These are phyloP conservation scores for Unio delphinus DNA, from an alignment of 2,888 invertebrate genomes.

Conservation along the genomic window DNA sequence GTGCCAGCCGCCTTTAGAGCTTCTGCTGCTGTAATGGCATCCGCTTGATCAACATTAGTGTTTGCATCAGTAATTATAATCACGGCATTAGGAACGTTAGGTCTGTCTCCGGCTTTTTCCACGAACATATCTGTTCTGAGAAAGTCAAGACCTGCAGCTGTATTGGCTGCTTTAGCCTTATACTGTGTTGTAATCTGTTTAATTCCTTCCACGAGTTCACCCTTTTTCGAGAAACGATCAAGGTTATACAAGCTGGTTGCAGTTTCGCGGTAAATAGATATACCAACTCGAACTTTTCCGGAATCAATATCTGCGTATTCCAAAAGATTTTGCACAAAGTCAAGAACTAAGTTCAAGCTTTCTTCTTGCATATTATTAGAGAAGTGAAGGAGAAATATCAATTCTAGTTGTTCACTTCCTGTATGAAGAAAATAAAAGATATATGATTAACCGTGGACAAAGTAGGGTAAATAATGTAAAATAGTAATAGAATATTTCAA, in stretches of 20 bases:
- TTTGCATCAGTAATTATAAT: conserved; percentile 55
- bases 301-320: conserved; percentile 43
- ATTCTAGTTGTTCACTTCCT: conserved; percentile 47
- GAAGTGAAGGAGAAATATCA: conserved; percentile 53
- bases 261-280: conserved; percentile 36
- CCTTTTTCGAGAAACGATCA: conserved; percentile 41
- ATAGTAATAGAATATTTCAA: too few relatives aligned
- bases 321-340: conserved; percentile 37
- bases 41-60: conserved; percentile 30
- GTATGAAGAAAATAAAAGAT: conserved; percentile 3
- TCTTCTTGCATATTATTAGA: conserved; percentile 31
- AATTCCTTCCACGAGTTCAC: conserved; percentile 37
- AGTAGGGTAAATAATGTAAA: too few relatives aligned
- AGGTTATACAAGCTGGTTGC: conserved; percentile 47
- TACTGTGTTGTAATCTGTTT: conserved; percentile 32
- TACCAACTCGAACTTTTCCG: conserved; percentile 46
- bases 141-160: conserved; percentile 46
- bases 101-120: conserved; percentile 33
- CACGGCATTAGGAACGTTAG: conserved; percentile 47
- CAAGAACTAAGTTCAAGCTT: conserved; percentile 30
- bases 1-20: conserved; percentile 26
- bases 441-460: too few relatives aligned
- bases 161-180: conserved; percentile 36
- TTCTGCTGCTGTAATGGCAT: conserved; percentile 28
- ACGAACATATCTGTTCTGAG: conserved; percentile 39